phyloP scores from a whole-genome alignment of 2,113 vertebrate species.

The Trochalopteron elliotii region DNA sequence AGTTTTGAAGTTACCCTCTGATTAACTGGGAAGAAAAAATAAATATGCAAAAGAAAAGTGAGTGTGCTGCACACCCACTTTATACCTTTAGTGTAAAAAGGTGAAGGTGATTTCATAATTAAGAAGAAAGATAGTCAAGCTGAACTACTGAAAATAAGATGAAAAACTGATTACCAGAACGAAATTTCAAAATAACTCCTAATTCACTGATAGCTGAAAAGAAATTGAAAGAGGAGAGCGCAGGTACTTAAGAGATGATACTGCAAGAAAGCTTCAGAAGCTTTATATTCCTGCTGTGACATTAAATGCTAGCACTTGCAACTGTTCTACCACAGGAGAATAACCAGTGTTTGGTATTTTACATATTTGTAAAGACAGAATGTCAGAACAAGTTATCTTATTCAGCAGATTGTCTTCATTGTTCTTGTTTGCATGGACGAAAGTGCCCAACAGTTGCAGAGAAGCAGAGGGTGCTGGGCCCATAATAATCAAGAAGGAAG shows the following conservation, averaged over 20 bases:
- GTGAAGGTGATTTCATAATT: not conserved
- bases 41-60: not conserved
- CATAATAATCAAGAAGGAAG: not conserved
- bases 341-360: not conserved
- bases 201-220: not conserved
- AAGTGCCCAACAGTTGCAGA: not conserved
- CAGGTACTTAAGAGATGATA: not conserved
- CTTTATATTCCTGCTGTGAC: not conserved
- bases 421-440: not conserved
- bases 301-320: not conserved
- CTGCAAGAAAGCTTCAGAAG: not conserved
- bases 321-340: not conserved
- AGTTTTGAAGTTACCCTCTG: not conserved
- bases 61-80: not conserved
- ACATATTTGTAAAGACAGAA: not conserved
- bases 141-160: not conserved
- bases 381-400: not conserved
- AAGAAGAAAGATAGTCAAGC: not conserved
- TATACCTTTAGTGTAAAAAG: not conserved
- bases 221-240: not conserved
- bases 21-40: not conserved
- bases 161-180: not conserved
- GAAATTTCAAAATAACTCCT: not conserved
- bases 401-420: not conserved
- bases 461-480: not conserved